phyloP scores from a whole-genome alignment of 2,888 invertebrate genomes.

The Patella depressa region DNA sequence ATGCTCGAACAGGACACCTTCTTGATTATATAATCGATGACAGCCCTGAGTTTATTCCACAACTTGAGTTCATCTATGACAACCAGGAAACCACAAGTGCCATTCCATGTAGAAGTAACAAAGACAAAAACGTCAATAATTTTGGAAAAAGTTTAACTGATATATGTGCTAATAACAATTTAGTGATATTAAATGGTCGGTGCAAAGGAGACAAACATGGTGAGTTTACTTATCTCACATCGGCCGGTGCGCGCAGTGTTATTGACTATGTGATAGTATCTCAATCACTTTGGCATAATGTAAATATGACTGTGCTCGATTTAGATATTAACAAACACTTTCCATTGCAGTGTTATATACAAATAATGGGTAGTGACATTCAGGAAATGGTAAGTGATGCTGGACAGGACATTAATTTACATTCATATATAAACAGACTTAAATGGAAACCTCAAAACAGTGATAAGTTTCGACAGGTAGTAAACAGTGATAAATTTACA shows the following conservation, averaged over 20 bases:
- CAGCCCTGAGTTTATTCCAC: background rate
- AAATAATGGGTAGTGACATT: too few species aligned
- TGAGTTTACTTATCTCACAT: background rate
- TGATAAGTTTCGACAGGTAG: background rate
- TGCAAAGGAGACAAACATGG: background rate
- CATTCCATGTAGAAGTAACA: background rate
- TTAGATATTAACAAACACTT: too few species aligned
- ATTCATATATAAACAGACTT: too few species aligned
- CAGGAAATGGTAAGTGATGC: too few species aligned
- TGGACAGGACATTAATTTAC: too few species aligned
- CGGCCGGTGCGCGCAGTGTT: background rate
- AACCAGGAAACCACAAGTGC: background rate
- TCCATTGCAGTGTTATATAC: too few species aligned
- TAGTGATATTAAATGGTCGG: conserved; percentile 1
- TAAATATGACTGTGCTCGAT: too few species aligned
- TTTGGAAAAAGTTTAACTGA: background rate
- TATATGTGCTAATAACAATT: background rate
- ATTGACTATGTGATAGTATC: background rate
- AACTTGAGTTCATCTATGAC: background rate
- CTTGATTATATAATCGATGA: background rate
- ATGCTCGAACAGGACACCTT: background rate
- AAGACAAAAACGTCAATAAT: background rate
- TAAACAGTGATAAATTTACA: background rate
- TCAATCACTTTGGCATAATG: too few species aligned
- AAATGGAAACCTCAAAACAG: too few species aligned